Conservation (phyloP, 2,888 invertebrate genomes). For the Gymnocheta viridis region DNA sequence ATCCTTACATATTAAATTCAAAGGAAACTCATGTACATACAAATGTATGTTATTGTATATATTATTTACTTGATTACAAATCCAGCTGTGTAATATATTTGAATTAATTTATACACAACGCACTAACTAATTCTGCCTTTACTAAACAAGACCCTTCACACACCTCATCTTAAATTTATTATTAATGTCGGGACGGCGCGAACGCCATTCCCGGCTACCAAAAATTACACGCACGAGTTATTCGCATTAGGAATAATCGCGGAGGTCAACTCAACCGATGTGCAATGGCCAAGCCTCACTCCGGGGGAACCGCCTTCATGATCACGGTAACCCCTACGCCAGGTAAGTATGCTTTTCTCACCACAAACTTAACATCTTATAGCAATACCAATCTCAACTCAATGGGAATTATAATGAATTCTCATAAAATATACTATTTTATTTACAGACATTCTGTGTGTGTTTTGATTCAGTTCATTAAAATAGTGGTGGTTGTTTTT, state of each 20-base stretch:
- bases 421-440: too few relatives aligned
- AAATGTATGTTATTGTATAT: too few relatives aligned
- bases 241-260: constrained; percentile 89
- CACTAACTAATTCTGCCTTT: too few relatives aligned
- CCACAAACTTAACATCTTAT: neutral
- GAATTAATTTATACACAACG: too few relatives aligned
- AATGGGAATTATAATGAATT: neutral
- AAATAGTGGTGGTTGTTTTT: neutral
- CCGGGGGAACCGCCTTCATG: constrained; percentile 80
- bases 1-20: too few relatives aligned
- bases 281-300: constrained; percentile 76
- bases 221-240: constrained; percentile 88
- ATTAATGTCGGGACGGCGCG: constrained; percentile 84
- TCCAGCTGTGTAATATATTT: too few relatives aligned
- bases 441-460: too few relatives aligned
- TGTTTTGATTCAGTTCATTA: neutral
- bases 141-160: too few relatives aligned
- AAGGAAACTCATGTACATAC: too few relatives aligned
- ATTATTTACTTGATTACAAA: too few relatives aligned
- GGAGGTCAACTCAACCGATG: constrained; percentile 86
- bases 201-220: constrained; percentile 86
- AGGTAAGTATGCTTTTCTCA: constrained; percentile 77
- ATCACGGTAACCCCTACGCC: constrained; percentile 81
- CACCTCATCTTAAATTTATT: neutral
- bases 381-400: neutral